Evolutionary conservation across 2,888 invertebrate species (phyloP), one percentile per base, ranked within the genome.

Genomic region (Rhingia campestris): DNA sequence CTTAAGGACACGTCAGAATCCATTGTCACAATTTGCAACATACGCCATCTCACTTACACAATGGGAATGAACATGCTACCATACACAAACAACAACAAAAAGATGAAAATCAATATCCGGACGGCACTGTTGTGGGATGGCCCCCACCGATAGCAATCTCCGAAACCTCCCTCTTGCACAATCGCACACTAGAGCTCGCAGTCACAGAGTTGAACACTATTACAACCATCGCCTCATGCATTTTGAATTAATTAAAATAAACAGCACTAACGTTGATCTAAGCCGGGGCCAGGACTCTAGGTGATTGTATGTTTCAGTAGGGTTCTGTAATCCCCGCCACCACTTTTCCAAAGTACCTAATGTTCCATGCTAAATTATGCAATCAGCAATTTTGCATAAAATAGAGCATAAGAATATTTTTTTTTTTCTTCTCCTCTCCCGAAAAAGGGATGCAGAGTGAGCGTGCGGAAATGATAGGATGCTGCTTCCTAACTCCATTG

Each of bases 311-410:
- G 67, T 72, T 76, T 77, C 77, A 72, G 54, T 63, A 72, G 56
- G 10, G 4, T 22, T 49, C 9, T 30, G 30, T 22, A 7, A 9
- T 22, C 33, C 39, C 10, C 59, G 63, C 61, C 66, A 81, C 75
- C 69, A 61, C 49, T 58, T 43, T 12, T 41, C 56, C 56, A 58
- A 69, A 53, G 69, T 67, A 81, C 75, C 86, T 86, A 86, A 76
- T 86, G 87, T 87, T 87, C 86, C 82, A 85, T 86, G 88, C 86
- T 88, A 87, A 87, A 88, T 88, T 87, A 88, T 88, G 87, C 88
- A 88, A 87, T 88, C 86, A 86, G 86, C 86, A 86, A 81, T 86
- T 86, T 87, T 87, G 86, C 88, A 88, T 87, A 87, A 87, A 74
- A 74, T 84, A 80, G 66, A 84, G 84, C 74, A 80, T 69, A 75